A percentile compares a stretch with the other conserved stretches of the same genome.
These are phyloP conservation scores for Falco peregrinus DNA, from an alignment of 2,797 vertebrate species.

Conservation along the genomic window DNA sequence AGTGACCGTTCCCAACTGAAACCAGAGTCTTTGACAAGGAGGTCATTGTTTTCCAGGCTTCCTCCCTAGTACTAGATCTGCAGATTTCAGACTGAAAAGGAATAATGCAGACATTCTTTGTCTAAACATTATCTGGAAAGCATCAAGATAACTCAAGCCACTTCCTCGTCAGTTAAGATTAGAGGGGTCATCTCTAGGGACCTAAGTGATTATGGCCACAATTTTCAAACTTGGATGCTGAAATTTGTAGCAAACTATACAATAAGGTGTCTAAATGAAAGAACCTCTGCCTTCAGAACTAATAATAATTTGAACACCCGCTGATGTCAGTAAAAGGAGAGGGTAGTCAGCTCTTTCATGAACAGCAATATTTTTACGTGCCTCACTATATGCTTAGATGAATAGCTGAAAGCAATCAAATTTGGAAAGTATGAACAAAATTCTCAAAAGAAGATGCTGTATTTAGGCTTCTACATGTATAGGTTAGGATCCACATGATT, in stretches of 20 bases:
- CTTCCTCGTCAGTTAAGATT: constrained; percentile 31
- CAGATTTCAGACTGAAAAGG: constrained; percentile 42
- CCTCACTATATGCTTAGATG: not conserved
- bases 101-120: constrained; percentile 69
- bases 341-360: not conserved
- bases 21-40: constrained; percentile 54
- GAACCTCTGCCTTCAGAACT: not conserved
- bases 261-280: not conserved
- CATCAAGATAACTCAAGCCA: constrained; percentile 63
- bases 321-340: not conserved
- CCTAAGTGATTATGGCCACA: not conserved
- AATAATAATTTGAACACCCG: not conserved
- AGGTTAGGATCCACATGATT: not conserved
- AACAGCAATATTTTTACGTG: not conserved
- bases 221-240: constrained; percentile 18
- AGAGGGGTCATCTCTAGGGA: constrained; percentile 7
- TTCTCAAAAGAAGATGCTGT: not conserved
- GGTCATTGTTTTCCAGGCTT: constrained; percentile 61
- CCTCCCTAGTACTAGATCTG: constrained; percentile 37
- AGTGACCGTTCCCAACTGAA: constrained; percentile 60
- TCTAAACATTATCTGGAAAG: constrained; percentile 66
- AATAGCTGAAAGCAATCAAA: not conserved
- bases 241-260: not conserved
- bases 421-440: not conserved
- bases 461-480: not conserved